Evolutionary conservation across 2,113 vertebrate species (phyloP).

Genomic region (Cisticola juncidis): DNA sequence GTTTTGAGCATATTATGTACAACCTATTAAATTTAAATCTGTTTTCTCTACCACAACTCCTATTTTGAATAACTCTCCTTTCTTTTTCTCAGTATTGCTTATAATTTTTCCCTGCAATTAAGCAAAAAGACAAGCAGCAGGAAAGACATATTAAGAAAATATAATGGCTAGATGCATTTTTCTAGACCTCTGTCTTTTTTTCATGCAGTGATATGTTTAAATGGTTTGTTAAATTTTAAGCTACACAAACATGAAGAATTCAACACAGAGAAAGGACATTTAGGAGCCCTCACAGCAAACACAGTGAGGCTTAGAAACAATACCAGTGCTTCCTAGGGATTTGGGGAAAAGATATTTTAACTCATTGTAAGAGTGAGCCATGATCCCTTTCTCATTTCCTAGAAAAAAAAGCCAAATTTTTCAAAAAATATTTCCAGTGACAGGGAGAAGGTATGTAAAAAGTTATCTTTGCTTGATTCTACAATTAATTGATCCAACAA

Average conservation of each 20-base stretch:
- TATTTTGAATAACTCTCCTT: not conserved
- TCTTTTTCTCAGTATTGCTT: not conserved
- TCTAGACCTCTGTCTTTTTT: not conserved
- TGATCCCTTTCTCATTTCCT: not conserved
- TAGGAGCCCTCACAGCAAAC: not conserved
- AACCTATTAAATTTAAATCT: not conserved
- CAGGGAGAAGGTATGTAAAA: not conserved
- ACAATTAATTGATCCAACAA: not conserved
- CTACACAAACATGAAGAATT: not conserved
- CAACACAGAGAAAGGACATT: not conserved
- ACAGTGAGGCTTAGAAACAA: not conserved
- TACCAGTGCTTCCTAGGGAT: not conserved
- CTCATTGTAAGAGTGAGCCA: not conserved
- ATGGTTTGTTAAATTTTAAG: not conserved
- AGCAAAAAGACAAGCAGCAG: not conserved
- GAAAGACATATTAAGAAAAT: not conserved
- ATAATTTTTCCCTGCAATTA: not conserved
- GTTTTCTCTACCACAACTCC: not conserved
- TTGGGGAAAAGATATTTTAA: not conserved
- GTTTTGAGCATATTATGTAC: not conserved
- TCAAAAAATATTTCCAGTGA: not conserved
- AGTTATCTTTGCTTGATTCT: not conserved
- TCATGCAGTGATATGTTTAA: not conserved
- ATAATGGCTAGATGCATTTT: not conserved
- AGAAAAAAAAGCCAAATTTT: not conserved